These are phyloP conservation scores for Silurus lanzhouensis DNA, from an alignment of 2,797 vertebrate genomes.

Conservation along the genomic window DNA sequence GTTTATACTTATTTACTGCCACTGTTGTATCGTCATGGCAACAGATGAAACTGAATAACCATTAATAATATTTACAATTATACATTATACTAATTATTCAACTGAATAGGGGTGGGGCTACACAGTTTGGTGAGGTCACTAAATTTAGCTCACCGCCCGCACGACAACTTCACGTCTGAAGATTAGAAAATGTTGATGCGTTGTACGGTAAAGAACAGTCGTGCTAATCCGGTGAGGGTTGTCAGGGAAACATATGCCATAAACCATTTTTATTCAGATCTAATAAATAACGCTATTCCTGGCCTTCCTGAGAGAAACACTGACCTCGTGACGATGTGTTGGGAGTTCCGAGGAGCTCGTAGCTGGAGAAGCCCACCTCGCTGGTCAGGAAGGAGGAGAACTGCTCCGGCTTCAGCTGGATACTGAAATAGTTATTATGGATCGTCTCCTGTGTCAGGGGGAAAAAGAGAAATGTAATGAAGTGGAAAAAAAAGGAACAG, in stretches of 20 bases:
- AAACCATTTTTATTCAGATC: not conserved
- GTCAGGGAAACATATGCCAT: not conserved
- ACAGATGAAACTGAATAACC: not conserved
- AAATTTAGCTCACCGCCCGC: not conserved
- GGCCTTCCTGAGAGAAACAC: not conserved
- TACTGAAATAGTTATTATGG: conserved; percentile 82
- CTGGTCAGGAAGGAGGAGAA: conserved; percentile 83
- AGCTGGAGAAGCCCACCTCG: conserved; percentile 88
- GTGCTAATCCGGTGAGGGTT: not conserved
- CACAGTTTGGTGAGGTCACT: not conserved
- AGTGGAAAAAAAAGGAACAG: not conserved
- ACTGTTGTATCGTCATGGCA: not conserved
- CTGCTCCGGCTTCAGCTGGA: conserved; percentile 85
- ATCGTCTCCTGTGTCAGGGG: conserved; percentile 77
- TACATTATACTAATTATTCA: not conserved
- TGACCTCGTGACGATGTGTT: conserved; percentile 83
- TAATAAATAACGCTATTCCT: not conserved
- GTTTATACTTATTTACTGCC: too few relatives aligned
- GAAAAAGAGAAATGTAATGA: not conserved
- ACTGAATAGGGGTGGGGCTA: not conserved
- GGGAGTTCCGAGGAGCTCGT: conserved; percentile 83
- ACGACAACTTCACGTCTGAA: not conserved
- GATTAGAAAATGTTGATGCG: not conserved
- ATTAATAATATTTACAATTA: too few relatives aligned
- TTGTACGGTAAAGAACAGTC: not conserved